phyloP scores from a whole-genome alignment of 2,888 invertebrate genomes.

The Quadroppia sp. region DNA sequence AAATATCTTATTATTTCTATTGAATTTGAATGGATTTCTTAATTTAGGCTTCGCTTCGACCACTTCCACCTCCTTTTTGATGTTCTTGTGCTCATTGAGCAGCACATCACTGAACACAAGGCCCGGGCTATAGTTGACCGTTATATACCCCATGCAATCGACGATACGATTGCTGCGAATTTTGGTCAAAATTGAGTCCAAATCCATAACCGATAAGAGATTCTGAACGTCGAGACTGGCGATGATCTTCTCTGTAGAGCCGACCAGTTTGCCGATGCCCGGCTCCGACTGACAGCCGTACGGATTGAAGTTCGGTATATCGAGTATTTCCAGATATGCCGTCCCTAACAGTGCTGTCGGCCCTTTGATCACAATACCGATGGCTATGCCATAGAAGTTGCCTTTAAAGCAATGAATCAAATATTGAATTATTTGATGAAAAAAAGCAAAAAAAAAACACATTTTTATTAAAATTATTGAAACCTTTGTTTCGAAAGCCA shows the following conservation, averaged over 20 bases:
- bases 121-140: background rate
- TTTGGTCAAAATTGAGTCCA: slow-evolving; percentile 1
- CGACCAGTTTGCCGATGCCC: background rate
- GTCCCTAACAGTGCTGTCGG: background rate
- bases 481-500: slow-evolving; percentile 9
- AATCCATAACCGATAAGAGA: slow-evolving; percentile 2
- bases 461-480: background rate
- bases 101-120: background rate
- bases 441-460: no score
- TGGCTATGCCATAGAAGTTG: background rate
- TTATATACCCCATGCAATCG: background rate
- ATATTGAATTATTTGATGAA: background rate
- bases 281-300: background rate
- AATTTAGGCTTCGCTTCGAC: background rate
- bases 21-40: background rate
- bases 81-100: background rate
- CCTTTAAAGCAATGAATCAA: background rate
- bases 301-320: background rate
- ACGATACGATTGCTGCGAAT: background rate
- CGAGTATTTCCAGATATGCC: background rate
- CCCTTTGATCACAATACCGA: background rate
- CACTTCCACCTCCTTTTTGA: background rate
- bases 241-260: background rate
- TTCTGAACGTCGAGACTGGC: slow-evolving; percentile 10
- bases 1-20: background rate